phyloP scores from a whole-genome alignment of 2,797 vertebrate species.

The Molossus molossus region DNA sequence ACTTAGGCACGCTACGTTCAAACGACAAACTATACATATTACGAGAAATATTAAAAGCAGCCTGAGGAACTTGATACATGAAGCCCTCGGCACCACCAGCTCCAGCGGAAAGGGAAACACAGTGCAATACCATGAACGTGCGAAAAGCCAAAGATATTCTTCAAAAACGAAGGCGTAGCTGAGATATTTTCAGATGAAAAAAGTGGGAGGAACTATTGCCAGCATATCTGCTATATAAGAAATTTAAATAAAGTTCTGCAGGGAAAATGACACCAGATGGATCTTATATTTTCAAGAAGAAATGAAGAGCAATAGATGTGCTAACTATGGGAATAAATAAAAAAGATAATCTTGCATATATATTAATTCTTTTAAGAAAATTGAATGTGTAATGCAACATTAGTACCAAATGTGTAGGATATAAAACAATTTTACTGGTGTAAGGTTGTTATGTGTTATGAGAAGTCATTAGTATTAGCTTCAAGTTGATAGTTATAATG shows the following conservation, averaged over 20 bases:
- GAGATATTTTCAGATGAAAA: background rate
- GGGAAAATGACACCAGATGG: background rate
- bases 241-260: background rate
- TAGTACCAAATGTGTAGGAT: background rate
- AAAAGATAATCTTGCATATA: background rate
- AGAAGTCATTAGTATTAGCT: background rate
- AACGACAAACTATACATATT: background rate
- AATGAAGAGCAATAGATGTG: background rate
- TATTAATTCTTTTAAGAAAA: background rate
- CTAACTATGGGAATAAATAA: background rate
- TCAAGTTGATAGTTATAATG: background rate
- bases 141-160: background rate
- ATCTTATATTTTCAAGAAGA: slow-evolving; percentile 8
- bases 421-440: background rate
- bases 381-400: background rate
- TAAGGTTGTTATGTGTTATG: background rate
- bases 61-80: background rate
- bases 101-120: background rate
- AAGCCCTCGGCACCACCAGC: background rate
- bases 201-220: background rate
- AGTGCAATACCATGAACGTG: background rate
- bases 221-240: background rate
- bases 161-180: background rate
- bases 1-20: background rate
- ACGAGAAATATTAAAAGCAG: background rate